Base-by-base conservation (phyloP, 2,888 invertebrate genomes). In the Microctonus brassicae region DNA sequence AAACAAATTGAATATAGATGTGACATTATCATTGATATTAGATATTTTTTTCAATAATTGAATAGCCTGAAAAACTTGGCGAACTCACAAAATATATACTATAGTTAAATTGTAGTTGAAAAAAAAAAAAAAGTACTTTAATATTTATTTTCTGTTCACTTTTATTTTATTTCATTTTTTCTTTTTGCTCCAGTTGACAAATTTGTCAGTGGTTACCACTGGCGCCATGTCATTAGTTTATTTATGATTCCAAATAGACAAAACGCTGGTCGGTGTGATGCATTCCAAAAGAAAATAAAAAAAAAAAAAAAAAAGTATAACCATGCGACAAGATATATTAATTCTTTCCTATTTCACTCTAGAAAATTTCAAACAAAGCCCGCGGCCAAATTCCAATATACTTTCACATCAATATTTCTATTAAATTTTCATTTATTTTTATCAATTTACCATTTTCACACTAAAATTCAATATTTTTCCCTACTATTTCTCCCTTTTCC, bases 221-320 rank as follows among this genome's bases (percentile, higher is more conserved):
- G 67, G 75, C 72, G 69, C 71, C 47, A 63, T 75, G 80, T 84
- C 84, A 81, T 84, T 84, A 84, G 82, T 80, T 84, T 83, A 82
- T 84, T 84, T 84, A 84, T 82, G 83, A 80, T 76, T 33, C 10
- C 58, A n/a, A 58, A 17, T 34, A 47, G 17, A 17, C n/a, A 29
- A 17, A 47, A 17, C 47, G 47, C 1, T 17, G 20, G 20, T 47
- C n/a, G n/a, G 3, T 17, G 17, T 17, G 17, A n/a, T 47, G 47
- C 47, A 47, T 17, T 47, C 17, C 1, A 9, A 6, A 47, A 47
- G 17, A n/a, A n/a, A n/a, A n/a, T n/a, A 47, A 47, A 7, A 17
- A 17, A 74, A 84, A 83, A 70, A 72, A 75, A 83, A 80, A 82
- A 82, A 82, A 83, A 82, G 79, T 79, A 76, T 67, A 67, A 55